Evolutionary conservation across 2,797 vertebrate species (phyloP).

Genomic region (Emydoidea blandingii): DNA sequence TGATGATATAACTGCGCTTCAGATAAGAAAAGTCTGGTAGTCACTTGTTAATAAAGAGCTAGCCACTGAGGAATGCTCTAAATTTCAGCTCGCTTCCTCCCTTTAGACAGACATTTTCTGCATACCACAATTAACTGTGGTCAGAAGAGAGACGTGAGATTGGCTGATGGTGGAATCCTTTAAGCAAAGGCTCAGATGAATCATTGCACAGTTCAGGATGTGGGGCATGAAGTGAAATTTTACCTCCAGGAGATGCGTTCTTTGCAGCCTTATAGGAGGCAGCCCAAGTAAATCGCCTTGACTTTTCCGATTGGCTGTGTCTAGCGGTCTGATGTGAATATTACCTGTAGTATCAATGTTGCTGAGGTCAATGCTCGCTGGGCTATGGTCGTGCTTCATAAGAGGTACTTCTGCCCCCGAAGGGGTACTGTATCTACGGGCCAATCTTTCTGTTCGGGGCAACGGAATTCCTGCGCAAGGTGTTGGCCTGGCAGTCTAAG

Average conservation of each 20-base stretch:
- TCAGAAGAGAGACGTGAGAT: conserved; percentile 35
- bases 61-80: not conserved
- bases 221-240: not conserved
- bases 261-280: not conserved
- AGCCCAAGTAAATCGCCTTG: not conserved
- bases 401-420: not conserved
- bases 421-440: not conserved
- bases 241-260: not conserved
- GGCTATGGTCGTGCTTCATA: not conserved
- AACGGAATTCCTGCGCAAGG: not conserved
- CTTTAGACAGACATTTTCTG: conserved; percentile 56
- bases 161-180: conserved; percentile 5
- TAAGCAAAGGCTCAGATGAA: conserved; percentile 51
- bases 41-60: not conserved
- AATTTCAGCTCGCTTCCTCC: conserved; percentile 12
- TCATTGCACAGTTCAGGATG: not conserved
- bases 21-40: not conserved
- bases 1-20: not conserved
- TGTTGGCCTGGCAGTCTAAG: not conserved
- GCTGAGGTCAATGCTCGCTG: not conserved
- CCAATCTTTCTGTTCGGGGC: not conserved
- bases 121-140: conserved; percentile 58
- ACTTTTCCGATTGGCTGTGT: not conserved
- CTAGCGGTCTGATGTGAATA: not conserved
- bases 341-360: not conserved